These are phyloP conservation scores for Adoxophyes honmai DNA, from an alignment of 1,140 invertebrate species.

Conservation along the genomic window DNA sequence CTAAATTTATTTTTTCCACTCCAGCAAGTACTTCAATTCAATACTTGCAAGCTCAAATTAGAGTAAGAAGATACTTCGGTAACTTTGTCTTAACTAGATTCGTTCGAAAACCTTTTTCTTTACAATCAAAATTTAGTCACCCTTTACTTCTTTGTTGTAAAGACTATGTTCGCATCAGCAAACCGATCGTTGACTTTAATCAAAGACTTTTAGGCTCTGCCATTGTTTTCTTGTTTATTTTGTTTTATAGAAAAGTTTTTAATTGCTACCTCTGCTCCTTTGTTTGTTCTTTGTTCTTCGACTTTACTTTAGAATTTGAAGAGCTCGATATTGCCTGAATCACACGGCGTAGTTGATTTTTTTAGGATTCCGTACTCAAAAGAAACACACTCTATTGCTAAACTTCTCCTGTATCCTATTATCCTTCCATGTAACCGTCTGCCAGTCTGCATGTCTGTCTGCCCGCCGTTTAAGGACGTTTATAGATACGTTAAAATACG, in stretches of 20 bases:
- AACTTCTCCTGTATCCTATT: no score
- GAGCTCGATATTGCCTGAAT: neutral
- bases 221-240: constrained; percentile 44
- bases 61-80: constrained; percentile 20
- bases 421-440: no score
- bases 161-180: constrained; percentile 30
- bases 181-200: constrained; percentile 40
- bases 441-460: no score
- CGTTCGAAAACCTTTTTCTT: constrained; percentile 19
- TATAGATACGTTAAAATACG: no score
- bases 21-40: no score
- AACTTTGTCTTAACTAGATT: constrained; percentile 25
- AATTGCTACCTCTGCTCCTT: constrained; percentile 34
- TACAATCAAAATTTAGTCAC: neutral
- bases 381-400: no score
- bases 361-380: no score
- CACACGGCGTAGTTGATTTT: no score
- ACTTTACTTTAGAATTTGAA: constrained; percentile 2
- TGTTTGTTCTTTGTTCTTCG: constrained; percentile 11
- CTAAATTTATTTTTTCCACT: no score
- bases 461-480: no score
- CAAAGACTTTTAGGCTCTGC: constrained; percentile 36
- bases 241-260: constrained; percentile 45
- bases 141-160: constrained; percentile 18
- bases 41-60: constrained; percentile 18